Conservation (phyloP, 1,140 invertebrate species). For the Scaptomyza montana region DNA sequence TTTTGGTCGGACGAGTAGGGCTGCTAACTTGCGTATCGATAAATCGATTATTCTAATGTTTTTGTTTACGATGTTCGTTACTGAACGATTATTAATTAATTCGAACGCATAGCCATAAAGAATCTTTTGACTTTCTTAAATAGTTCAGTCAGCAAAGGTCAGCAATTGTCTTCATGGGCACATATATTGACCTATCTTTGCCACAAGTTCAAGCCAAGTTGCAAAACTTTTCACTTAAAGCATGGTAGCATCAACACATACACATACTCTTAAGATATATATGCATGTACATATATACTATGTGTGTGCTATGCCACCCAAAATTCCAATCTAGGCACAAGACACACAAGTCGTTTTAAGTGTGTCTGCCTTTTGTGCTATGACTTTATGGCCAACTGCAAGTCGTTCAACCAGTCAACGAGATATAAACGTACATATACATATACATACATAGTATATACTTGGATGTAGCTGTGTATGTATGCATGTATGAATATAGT, state of each 20-base stretch:
- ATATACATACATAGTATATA: conserved; percentile 2
- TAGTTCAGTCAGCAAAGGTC: conserved; percentile 13
- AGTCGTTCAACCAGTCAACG: conserved; percentile 19
- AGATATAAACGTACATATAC: conserved; percentile 28
- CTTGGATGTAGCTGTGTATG: neutral
- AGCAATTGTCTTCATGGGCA: conserved; percentile 30
- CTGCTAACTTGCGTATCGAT: neutral
- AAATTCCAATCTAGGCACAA: conserved; percentile 27
- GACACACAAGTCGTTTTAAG: conserved; percentile 3
- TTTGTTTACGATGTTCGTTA: too few species aligned
- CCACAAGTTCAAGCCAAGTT: conserved; percentile 29
- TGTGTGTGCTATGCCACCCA: neutral
- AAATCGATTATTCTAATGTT: neutral
- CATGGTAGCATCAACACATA: neutral
- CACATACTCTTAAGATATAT: too few species aligned
- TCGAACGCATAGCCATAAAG: neutral
- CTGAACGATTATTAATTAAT: too few species aligned
- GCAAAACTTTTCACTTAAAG: conserved; percentile 29
- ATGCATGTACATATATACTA: neutral
- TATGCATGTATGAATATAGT: neutral
- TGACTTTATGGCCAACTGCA: conserved; percentile 44
- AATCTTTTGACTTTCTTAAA: conserved; percentile 13
- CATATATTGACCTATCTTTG: conserved; percentile 15
- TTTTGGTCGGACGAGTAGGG: neutral
- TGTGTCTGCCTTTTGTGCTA: conserved; percentile 33